These are phyloP conservation scores for Mycteria americana DNA, from an alignment of 2,797 vertebrate species.

Conservation along the genomic window DNA sequence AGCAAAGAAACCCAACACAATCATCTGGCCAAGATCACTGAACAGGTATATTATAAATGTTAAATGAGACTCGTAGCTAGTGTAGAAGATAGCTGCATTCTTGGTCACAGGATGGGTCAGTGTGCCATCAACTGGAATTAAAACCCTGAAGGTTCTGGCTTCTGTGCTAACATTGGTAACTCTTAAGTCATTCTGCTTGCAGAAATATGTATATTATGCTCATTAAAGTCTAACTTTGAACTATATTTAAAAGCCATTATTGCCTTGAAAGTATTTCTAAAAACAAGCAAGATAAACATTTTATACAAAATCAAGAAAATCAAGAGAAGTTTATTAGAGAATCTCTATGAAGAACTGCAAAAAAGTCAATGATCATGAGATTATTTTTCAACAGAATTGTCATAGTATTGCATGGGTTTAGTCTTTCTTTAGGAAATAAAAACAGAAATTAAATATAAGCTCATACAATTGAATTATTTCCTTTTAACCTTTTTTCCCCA, in stretches of 20 bases:
- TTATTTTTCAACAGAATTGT: slow-evolving; percentile 12
- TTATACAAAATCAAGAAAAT: neutral
- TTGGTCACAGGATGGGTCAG: neutral
- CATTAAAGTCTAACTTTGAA: neutral
- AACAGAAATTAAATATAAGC: neutral
- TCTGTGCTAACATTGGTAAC: neutral
- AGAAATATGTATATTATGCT: neutral
- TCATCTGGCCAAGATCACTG: neutral
- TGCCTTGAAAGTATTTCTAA: neutral
- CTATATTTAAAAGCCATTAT: neutral
- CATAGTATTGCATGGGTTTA: neutral
- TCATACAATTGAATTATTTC: slow-evolving; percentile 15
- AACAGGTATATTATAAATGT: neutral
- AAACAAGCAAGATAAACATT: neutral
- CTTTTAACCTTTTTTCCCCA: neutral
- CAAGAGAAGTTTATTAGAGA: neutral
- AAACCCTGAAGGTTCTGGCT: neutral
- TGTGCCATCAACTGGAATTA: neutral
- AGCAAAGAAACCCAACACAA: neutral
- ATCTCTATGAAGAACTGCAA: neutral
- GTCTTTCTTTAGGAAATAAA: neutral
- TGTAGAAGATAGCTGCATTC: neutral
- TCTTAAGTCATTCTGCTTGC: neutral
- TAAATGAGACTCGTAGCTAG: neutral
- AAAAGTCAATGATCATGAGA: neutral